Evolutionary conservation across 2,797 vertebrate genomes (phyloP).

Genomic region (Mus spretus): DNA sequence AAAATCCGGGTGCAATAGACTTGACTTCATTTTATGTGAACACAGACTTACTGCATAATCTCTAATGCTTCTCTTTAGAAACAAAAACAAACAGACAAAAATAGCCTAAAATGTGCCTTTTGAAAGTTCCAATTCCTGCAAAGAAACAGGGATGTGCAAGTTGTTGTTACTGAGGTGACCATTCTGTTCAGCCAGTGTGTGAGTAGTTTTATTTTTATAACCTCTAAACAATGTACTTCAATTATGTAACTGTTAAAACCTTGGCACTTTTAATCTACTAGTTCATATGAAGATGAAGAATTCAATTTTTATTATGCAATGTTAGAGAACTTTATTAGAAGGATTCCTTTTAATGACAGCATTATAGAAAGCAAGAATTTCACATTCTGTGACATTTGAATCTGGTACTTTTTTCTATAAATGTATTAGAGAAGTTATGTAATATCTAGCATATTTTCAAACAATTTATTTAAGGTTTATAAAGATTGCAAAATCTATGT

Average conservation of each 20-base stretch:
- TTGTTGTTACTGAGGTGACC: neutral
- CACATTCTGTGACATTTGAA: neutral
- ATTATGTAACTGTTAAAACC: neutral
- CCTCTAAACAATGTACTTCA: neutral
- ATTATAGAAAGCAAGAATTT: neutral
- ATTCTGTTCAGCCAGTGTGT: neutral
- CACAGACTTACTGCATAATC: constrained; percentile 78
- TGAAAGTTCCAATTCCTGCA: neutral
- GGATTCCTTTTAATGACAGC: neutral
- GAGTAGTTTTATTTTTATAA: neutral
- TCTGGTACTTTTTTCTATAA: neutral
- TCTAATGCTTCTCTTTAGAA: constrained; percentile 64
- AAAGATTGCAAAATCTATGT: neutral
- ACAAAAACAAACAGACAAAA: constrained; percentile 44
- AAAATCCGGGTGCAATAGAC: constrained; percentile 61
- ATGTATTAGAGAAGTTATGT: neutral
- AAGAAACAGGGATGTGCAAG: neutral
- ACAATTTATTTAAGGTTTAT: neutral
- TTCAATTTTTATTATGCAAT: neutral
- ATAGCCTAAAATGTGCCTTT: constrained; percentile 41
- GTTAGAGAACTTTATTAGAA: neutral
- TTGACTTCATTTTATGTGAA: constrained; percentile 74
- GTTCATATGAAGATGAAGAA: neutral
- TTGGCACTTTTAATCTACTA: neutral
- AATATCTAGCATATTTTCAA: neutral